These are phyloP conservation scores for Thomomys bottae DNA, from an alignment of 2,113 vertebrate genomes.

Conservation along the genomic window DNA sequence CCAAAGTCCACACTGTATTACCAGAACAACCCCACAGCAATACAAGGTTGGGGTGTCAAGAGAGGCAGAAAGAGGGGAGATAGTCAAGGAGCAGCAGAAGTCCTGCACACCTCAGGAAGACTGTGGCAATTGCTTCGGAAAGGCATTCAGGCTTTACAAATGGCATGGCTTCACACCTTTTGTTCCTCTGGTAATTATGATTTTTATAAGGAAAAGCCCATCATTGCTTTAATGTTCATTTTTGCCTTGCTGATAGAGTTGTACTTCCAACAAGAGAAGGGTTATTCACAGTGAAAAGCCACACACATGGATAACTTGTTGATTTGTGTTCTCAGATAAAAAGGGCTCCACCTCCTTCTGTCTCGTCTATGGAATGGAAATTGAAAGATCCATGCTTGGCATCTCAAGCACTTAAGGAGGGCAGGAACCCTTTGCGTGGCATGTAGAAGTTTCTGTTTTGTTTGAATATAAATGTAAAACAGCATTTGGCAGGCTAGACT, in stretches of 20 bases:
- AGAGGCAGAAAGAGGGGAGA: not conserved
- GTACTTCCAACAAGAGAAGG: not conserved
- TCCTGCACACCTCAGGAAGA: not conserved
- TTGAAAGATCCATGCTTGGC: not conserved
- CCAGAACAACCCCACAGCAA: not conserved
- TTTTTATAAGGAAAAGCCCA: constrained; percentile 37
- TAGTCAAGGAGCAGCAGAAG: not conserved
- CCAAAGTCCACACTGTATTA: not conserved
- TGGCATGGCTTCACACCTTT: not conserved
- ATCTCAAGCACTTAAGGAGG: not conserved
- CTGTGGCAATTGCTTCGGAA: constrained; percentile 32
- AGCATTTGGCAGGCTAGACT: constrained; percentile 57
- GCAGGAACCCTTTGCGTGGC: not conserved
- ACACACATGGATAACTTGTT: constrained; percentile 26
- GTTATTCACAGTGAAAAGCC: not conserved
- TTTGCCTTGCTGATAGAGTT: not conserved
- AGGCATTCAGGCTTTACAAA: constrained; percentile 54
- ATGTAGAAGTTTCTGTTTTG: constrained; percentile 45
- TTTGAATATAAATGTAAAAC: constrained; percentile 65
- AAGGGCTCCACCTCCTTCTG: not conserved
- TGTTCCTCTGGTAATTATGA: not conserved
- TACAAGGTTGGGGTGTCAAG: not conserved
- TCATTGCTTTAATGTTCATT: constrained; percentile 38
- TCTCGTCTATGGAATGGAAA: constrained; percentile 16
- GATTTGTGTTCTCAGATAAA: not conserved